Base-by-base conservation (phyloP, 1,140 invertebrate species). In the Papilio polytes region DNA sequence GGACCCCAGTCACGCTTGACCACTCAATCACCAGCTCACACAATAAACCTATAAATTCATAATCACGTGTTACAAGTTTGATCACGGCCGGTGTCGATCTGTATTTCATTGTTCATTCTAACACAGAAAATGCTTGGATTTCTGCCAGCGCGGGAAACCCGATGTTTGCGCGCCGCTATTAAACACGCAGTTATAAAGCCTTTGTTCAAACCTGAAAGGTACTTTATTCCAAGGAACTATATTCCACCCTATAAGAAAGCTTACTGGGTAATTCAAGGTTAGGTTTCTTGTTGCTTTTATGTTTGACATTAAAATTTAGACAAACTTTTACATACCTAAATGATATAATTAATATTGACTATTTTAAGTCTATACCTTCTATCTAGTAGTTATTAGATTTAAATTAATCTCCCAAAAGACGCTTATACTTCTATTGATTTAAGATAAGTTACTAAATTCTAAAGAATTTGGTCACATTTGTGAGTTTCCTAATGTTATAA, bases 21-120 rank as follows among this genome's bases (percentile, higher is more conserved):
- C 77, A 78, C 56, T 78, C 77, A 48, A 66, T 78, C 77, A 78
- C 20, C 8, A 8, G 44, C 36, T 26, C 77, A 66, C 48, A 78
- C 77, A 78, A 78, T 78, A 78, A 78, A 78, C 56, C 56, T 44
- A 66, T 78, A 78, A 78, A 78, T 66, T 78, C 77, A 78, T 78
- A 78, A 78, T n/a, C 56, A 46, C 8, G 36, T 44, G 31, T 78
- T 78, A 66, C n/a, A 12, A 78, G 53, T 78, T 22, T 59, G 46
- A 22, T 36, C 77, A 66, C 77, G 77, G 41, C 20, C 56, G 9
- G 53, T 46, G 77, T 66, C 77, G 59, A 66, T 78, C 77, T 78
- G 36, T 66, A 44, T 66, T 41, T 78, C 59, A 78, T 78, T 78
- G 77, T 78, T 46, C 59, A 78, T 78, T 78, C 56, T 78, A 66